Conservation (phyloP, 2,113 vertebrate genomes). For the Panthera tigris region DNA sequence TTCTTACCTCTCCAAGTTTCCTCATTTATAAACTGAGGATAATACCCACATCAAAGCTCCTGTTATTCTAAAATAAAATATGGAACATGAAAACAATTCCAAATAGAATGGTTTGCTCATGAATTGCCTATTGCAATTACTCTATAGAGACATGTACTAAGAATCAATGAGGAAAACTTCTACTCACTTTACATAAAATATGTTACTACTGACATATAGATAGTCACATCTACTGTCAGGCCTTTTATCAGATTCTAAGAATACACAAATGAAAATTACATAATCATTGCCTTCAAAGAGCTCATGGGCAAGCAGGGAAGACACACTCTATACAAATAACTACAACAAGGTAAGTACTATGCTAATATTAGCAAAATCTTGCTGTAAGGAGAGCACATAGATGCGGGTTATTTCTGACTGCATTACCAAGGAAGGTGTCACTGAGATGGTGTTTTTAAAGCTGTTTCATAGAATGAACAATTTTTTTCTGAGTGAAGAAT, state of each 20-base stretch:
- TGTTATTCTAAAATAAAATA: constrained; percentile 4
- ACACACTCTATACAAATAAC: neutral
- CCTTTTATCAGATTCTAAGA: neutral
- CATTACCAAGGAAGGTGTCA: neutral
- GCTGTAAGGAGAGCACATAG: neutral
- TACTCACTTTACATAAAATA: neutral
- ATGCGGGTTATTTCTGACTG: neutral
- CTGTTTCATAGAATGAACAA: neutral
- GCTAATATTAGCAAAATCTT: neutral
- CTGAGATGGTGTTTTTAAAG: neutral
- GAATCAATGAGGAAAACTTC: neutral
- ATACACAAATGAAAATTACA: neutral
- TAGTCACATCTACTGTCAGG: neutral
- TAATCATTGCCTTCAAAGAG: neutral
- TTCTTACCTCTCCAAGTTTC: neutral
- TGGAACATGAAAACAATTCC: neutral
- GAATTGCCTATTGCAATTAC: neutral
- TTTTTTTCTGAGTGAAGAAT: neutral
- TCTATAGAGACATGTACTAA: neutral
- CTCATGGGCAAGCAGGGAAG: neutral
- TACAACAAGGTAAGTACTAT: neutral
- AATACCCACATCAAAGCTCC: neutral
- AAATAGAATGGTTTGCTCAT: neutral
- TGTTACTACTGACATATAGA: neutral
- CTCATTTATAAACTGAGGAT: neutral